These are phyloP conservation scores for Mesochorus sp. DNA, from an alignment of 2,888 invertebrate genomes.

Conservation along the genomic window DNA sequence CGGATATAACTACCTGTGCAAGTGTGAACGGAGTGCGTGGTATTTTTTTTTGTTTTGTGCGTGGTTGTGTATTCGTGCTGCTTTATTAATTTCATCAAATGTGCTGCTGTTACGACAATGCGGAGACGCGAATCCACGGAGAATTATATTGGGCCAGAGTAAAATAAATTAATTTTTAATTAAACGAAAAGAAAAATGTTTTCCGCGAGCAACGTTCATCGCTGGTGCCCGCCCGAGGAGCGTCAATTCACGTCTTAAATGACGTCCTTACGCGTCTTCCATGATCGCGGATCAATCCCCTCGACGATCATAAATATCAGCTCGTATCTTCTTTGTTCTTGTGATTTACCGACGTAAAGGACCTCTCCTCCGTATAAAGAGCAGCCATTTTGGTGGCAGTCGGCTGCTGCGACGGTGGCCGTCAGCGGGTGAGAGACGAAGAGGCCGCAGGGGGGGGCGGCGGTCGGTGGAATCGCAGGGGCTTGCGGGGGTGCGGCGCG, in stretches of 20 bases:
- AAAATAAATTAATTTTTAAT: background rate
- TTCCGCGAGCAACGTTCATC: background rate
- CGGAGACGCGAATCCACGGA: slow-evolving; percentile 18
- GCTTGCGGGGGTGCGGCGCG: slow-evolving; percentile 77
- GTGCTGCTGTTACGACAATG: background rate
- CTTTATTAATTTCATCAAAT: slow-evolving; percentile 7
- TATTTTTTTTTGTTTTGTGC: background rate
- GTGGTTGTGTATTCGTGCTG: background rate
- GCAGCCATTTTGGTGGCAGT: slow-evolving; percentile 80
- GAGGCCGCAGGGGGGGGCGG: slow-evolving; percentile 63
- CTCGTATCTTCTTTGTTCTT: slow-evolving; percentile 29
- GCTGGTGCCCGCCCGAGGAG: background rate
- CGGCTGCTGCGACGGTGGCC: slow-evolving; percentile 68
- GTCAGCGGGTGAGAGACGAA: slow-evolving; percentile 67
- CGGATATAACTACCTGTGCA: too few species aligned
- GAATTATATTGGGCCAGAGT: background rate
- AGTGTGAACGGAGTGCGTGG: background rate
- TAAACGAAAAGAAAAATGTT: background rate
- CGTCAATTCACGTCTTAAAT: slow-evolving; percentile 1
- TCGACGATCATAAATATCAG: slow-evolving; percentile 14
- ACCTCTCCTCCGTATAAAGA: slow-evolving; percentile 63
- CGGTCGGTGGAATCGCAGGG: slow-evolving; percentile 83
- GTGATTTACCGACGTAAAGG: slow-evolving; percentile 63
- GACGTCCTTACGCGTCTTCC: slow-evolving; percentile 12
- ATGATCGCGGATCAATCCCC: background rate